Evolutionary conservation across 2,113 vertebrate species (phyloP).

Genomic region (Prinia subflava): DNA sequence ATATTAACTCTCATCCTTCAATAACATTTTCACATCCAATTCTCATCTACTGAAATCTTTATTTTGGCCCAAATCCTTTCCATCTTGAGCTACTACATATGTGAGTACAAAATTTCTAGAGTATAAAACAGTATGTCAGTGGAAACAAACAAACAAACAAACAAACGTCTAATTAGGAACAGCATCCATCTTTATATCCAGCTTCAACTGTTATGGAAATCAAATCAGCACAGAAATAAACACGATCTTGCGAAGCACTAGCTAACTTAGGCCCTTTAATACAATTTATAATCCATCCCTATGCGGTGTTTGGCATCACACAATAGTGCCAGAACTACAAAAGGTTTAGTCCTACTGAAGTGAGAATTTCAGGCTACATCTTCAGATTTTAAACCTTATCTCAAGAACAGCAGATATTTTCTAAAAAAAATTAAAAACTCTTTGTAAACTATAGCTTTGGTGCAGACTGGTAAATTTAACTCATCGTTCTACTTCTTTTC

Average conservation of each 20-base stretch:
- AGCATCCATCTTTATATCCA: not conserved
- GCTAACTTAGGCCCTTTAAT: not conserved
- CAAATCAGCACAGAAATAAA: not conserved
- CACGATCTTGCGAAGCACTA: not conserved
- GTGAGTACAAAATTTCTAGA: not conserved
- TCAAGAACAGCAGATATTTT: not conserved
- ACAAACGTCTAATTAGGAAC: not conserved
- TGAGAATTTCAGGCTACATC: not conserved
- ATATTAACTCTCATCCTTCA: not conserved
- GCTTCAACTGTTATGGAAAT: not conserved
- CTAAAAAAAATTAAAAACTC: not conserved
- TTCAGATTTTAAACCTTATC: not conserved
- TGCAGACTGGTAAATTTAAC: not conserved
- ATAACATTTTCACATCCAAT: not conserved
- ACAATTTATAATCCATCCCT: not conserved
- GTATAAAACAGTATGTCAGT: not conserved
- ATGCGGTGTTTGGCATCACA: fast-evolving
- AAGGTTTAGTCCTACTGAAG: not conserved
- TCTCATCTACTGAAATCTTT: not conserved
- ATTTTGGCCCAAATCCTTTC: not conserved
- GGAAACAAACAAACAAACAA: not conserved
- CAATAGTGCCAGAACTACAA: not conserved
- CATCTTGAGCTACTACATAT: not conserved
- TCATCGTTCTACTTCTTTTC: not conserved
- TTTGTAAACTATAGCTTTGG: not conserved